These are phyloP conservation scores for Drosophila eohydei DNA, from an alignment of 2,888 invertebrate species.

Conservation along the genomic window DNA sequence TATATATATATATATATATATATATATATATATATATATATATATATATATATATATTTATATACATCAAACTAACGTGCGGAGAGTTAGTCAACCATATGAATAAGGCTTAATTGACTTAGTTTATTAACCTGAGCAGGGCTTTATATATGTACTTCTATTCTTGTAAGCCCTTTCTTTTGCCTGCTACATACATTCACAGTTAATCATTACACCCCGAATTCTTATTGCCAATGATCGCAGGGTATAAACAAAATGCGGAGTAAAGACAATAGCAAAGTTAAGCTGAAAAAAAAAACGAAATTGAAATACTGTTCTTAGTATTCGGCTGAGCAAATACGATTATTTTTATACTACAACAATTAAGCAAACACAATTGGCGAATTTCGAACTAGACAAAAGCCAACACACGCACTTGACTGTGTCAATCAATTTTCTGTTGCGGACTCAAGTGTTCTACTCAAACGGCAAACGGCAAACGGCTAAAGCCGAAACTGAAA, in stretches of 20 bases:
- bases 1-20: no score
- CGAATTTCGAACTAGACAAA: slow-evolving; percentile 38
- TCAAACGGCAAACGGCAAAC: slow-evolving; percentile 21
- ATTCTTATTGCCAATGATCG: no score
- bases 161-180: not conserved
- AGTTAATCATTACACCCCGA: not conserved
- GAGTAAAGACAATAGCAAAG: slow-evolving; percentile 10
- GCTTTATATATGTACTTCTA: not conserved
- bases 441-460: slow-evolving; percentile 39
- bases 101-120: no score
- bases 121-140: not conserved
- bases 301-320: slow-evolving; percentile 46
- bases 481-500: slow-evolving; percentile 14
- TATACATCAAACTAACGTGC: no score
- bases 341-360: slow-evolving; percentile 48
- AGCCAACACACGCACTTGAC: slow-evolving; percentile 47
- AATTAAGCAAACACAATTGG: slow-evolving; percentile 69
- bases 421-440: slow-evolving; percentile 53
- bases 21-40: no score
- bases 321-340: slow-evolving; percentile 45
- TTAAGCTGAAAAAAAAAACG: slow-evolving; percentile 3
- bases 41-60: no score
- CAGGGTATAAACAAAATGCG: not conserved
- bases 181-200: not conserved
- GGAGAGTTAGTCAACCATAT: no score